Conservation (phyloP, 2,888 invertebrate genomes). For the Hypomecis atomaria region DNA sequence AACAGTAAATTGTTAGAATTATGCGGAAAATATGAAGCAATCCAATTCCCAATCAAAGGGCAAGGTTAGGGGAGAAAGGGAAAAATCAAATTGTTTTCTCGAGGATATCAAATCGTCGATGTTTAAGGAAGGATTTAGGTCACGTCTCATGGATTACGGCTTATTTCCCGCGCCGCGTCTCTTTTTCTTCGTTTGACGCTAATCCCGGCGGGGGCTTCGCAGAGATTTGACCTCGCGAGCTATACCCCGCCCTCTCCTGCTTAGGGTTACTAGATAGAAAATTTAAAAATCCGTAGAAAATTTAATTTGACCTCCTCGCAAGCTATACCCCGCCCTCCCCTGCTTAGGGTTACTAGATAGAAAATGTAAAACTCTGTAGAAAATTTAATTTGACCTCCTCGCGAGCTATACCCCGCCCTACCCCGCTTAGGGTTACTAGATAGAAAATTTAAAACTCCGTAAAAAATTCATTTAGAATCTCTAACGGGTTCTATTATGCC, state of each 20-base stretch:
- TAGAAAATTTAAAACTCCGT: too few species aligned
- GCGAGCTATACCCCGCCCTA: conserved; percentile 51
- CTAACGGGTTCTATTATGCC: too few species aligned
- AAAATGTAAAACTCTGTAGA: too few species aligned
- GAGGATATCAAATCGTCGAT: conserved; percentile 80
- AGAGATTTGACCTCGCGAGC: conserved; percentile 67
- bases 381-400: conserved; percentile 59
- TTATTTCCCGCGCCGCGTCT: conserved; percentile 80
- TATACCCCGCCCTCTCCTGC: conserved; percentile 46
- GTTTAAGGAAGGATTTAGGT: conserved; percentile 81
- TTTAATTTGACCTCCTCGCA: conserved; percentile 62
- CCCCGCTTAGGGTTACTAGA: conserved; percentile 13
- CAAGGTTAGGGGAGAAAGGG: conserved; percentile 62
- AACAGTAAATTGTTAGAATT: conserved; percentile 49
- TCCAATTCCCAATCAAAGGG: conserved; percentile 63
- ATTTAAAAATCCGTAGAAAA: too few species aligned
- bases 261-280: too few species aligned
- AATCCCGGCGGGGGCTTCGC: conserved; percentile 76
- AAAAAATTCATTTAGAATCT: too few species aligned
- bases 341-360: too few species aligned
- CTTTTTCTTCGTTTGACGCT: conserved; percentile 83
- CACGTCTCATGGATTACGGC: conserved; percentile 82
- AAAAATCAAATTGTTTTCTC: conserved; percentile 79
- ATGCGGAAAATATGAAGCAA: conserved; percentile 62
- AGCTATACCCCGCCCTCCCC: conserved; percentile 49